A percentile compares a stretch with the other conserved stretches of the same genome.
phyloP scores from a whole-genome alignment of 1,140 invertebrate species.

The Papilio machaon region DNA sequence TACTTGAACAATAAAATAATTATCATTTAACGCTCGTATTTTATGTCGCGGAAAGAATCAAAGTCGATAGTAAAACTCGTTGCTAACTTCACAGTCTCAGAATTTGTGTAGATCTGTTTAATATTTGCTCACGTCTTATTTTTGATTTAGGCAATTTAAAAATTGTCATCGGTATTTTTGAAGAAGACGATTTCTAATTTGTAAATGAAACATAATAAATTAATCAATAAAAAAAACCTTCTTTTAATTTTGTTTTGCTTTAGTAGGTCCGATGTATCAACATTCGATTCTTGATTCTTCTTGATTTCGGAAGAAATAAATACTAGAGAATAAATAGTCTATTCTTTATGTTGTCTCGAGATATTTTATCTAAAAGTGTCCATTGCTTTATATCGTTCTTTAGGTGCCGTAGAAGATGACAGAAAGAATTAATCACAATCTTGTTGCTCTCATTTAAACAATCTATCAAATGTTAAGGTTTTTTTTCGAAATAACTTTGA shows the following conservation, averaged over 20 bases:
- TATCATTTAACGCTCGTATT: conserved; percentile 76
- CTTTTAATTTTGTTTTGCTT: no score
- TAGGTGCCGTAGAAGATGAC: not conserved
- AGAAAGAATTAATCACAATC: not conserved
- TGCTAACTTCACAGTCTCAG: not conserved
- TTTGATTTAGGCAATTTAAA: no score
- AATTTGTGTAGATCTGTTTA: not conserved
- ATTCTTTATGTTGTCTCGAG: no score
- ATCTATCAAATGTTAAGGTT: not conserved
- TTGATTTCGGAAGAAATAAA: no score
- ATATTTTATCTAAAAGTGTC: not conserved
- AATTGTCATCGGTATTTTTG: no score
- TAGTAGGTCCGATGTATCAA: no score
- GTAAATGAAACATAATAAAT: no score
- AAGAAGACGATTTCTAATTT: no score
- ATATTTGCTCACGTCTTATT: not conserved
- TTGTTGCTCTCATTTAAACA: not conserved
- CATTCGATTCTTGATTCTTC: no score
- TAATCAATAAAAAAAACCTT: no score
- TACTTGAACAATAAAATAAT: conserved; percentile 81
- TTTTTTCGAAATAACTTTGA: not conserved
- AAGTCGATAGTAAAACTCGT: not conserved
- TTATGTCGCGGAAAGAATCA: conserved; percentile 72
- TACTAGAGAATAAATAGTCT: no score
- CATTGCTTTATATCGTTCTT: not conserved